These are phyloP conservation scores for Aldrovandia affinis DNA, from an alignment of 2,797 vertebrate genomes.

Conservation along the genomic window DNA sequence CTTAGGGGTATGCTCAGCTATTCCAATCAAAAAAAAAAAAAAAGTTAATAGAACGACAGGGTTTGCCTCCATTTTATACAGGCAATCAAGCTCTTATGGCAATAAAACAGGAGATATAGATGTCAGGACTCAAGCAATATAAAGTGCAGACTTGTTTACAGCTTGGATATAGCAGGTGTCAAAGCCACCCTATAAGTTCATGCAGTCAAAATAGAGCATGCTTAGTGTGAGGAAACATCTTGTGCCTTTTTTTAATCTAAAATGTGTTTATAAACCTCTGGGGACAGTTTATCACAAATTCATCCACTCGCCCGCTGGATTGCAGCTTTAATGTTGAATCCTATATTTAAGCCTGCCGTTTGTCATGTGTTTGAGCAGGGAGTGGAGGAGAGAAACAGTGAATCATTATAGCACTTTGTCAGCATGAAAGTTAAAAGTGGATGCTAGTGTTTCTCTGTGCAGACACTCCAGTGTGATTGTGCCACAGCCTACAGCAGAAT, in stretches of 20 bases:
- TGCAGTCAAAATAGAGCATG: conserved; percentile 67
- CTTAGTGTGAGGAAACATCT: conserved; percentile 72
- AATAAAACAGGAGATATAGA: conserved; percentile 84
- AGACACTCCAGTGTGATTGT: conserved; percentile 53
- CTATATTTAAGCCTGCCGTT: conserved; percentile 65
- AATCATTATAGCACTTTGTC: conserved; percentile 60
- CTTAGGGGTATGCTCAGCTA: conserved; percentile 84
- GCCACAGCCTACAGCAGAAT: conserved; percentile 59
- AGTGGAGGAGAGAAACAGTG: conserved; percentile 46
- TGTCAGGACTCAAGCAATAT: conserved; percentile 70
- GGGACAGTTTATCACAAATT: conserved; percentile 86
- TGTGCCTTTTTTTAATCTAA: conserved; percentile 62
- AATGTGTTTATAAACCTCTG: conserved; percentile 80
- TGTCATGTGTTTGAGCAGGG: conserved; percentile 46
- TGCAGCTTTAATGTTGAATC: conserved; percentile 72
- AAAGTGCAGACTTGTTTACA: conserved; percentile 79
- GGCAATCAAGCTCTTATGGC: conserved; percentile 84
- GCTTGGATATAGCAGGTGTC: conserved; percentile 67
- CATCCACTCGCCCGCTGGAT: conserved; percentile 73
- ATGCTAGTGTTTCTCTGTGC: conserved; percentile 50
- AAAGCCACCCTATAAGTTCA: conserved; percentile 68
- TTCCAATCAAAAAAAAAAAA: conserved; percentile 82
- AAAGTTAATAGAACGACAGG: conserved; percentile 88
- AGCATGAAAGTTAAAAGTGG: conserved; percentile 58
- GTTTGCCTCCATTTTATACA: conserved; percentile 81